Evolutionary conservation across 1,140 invertebrate genomes (phyloP).

Genomic region (Hylyphantes graminicola): DNA sequence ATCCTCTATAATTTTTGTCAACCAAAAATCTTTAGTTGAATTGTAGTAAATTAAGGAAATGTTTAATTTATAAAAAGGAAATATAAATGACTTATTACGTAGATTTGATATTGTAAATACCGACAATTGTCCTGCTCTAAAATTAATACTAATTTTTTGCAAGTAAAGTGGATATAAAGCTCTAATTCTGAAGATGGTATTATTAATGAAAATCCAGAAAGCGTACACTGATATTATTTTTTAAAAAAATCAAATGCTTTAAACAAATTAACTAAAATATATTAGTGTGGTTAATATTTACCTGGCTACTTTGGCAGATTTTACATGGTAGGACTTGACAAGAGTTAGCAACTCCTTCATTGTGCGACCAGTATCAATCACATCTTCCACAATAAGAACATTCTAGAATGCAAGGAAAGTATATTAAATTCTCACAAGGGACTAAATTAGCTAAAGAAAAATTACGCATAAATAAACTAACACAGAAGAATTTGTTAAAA

Average conservation of each 20-base stretch:
- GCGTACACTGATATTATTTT: too few relatives aligned
- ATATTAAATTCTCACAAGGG: background rate
- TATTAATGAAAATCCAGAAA: too few relatives aligned
- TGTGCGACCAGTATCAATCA: slow-evolving; percentile 75
- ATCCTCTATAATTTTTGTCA: background rate
- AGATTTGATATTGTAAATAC: background rate
- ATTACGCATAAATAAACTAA: too few relatives aligned
- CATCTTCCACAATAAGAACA: slow-evolving; percentile 76
- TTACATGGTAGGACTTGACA: slow-evolving; percentile 70
- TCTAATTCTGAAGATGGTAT: too few relatives aligned
- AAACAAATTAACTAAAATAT: background rate
- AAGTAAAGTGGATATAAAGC: too few relatives aligned
- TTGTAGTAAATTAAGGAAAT: background rate
- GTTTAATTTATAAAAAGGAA: background rate
- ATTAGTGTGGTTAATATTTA: slow-evolving; percentile 47
- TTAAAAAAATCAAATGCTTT: too few relatives aligned
- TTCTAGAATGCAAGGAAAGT: slow-evolving; percentile 68
- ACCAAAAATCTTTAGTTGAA: background rate
- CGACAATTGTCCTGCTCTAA: too few relatives aligned
- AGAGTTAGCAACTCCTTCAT: slow-evolving; percentile 72
- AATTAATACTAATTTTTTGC: too few relatives aligned
- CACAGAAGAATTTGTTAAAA: too few relatives aligned
- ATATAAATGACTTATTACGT: background rate
- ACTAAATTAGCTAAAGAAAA: too few relatives aligned
- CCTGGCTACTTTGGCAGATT: slow-evolving; percentile 71